Base-by-base conservation (phyloP, 64 coral and sea anemone species). In the Stichodactyla helianthus region DNA sequence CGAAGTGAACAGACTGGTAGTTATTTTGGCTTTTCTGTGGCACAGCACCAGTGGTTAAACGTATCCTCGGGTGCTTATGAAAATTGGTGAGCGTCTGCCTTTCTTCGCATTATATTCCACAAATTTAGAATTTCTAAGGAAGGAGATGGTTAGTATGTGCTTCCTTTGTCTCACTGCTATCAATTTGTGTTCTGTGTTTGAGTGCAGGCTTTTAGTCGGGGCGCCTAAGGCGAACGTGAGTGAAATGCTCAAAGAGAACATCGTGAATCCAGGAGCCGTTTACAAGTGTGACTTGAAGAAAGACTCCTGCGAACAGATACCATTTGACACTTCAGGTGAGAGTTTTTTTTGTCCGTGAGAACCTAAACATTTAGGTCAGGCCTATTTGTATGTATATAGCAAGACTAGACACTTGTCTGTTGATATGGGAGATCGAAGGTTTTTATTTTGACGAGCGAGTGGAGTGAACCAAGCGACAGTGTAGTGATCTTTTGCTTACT, bases 11-110 rank as follows among this genome's bases (percentile, higher is more conserved):
- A 84, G 53, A 22, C n/a, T 10, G 90, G 85, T 4, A 92, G 90
- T 25, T 92, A 92, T 74, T 92, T 92, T 82, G 90, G 90, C 55
- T 92, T 92, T 83, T 92, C 90, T 8, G 90, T 92, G 9, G 90
- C 90, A 8, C 53, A 84, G 83, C 83, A 84, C 7, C 83, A 63
- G 31, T 58, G 25, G 27, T 84, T 74, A 11, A 74, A 74, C 26
- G 5, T 4, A 19, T 11, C 54, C 12, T 11, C 51, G 83, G 55
- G 17, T 16, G 54, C 20, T 58, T 25, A 58, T 84, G 83, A 51
- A 60, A 84, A 63, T 51, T 84, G 83, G 83, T 84, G 26, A 60
- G 83, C 16, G 54, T n/a, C 25, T 20, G 27, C 53, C 61, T 84
- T 9, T 16, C 78, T 51, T 58, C 27, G 83, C 3, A 6, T 84